Evolutionary conservation across 1,140 invertebrate species (phyloP).

Genomic region (Drosophila pseudoananassae): DNA sequence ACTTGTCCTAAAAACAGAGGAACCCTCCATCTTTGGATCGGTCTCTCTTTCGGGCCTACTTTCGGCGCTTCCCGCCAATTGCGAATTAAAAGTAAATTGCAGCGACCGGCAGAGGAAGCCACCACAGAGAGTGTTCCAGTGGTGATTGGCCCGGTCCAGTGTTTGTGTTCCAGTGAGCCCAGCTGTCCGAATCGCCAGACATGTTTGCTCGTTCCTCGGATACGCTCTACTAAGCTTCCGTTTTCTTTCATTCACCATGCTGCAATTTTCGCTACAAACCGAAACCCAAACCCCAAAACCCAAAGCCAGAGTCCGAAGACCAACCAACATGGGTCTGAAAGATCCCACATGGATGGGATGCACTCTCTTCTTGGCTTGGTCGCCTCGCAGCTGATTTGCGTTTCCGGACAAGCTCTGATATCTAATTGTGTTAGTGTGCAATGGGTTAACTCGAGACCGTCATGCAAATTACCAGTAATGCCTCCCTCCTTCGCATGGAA

Average conservation of each 20-base stretch:
- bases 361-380: slow-evolving; percentile 17
- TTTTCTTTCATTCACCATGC: slow-evolving; percentile 48
- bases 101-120: slow-evolving; percentile 46
- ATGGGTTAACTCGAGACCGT: slow-evolving; percentile 34
- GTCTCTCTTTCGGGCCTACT: slow-evolving; percentile 51
- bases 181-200: slow-evolving; percentile 57
- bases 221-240: slow-evolving; percentile 79
- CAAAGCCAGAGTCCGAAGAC: slow-evolving; percentile 38
- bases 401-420: slow-evolving; percentile 71
- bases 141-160: slow-evolving; percentile 34
- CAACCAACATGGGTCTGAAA: slow-evolving; percentile 21
- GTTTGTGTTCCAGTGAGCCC: slow-evolving; percentile 52
- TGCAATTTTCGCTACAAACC: slow-evolving; percentile 50
- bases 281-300: slow-evolving; percentile 1
- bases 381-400: slow-evolving; percentile 42
- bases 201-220: slow-evolving; percentile 67
- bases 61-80: slow-evolving; percentile 30
- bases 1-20: not conserved
- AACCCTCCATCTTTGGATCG: not conserved
- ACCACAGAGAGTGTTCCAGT: slow-evolving; percentile 21
- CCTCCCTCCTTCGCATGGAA: slow-evolving; percentile 22
- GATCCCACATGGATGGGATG: slow-evolving; percentile 24
- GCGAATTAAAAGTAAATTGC: slow-evolving; percentile 55
- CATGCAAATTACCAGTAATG: slow-evolving; percentile 41
- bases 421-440: slow-evolving; percentile 75